Base-by-base conservation (phyloP, 2,888 invertebrate species). In the Xestia sexstrigata region DNA sequence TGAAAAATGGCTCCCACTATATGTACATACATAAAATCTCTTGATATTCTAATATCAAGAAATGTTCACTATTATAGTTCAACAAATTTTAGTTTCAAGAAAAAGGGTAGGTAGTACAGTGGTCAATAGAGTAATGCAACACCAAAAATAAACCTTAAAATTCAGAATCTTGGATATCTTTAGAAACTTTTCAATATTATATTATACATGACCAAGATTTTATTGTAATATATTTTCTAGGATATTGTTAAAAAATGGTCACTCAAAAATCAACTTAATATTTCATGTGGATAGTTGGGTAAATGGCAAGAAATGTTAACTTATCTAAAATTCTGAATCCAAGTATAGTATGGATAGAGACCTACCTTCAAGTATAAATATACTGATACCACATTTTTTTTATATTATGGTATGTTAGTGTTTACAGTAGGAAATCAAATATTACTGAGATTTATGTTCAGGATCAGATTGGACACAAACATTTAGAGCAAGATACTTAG, bases 301-400 rank as follows among this genome's bases (percentile, higher is more conserved):
- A 49, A 45, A 35, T 39, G 7, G 11, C 11, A 49, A n/a, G 20
- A 1, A 65, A 65, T 30, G 1, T n/a, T 39, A 3, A 35, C n/a
- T 26, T 39, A 45, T 49, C 26, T n/a, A 83, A 52, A 63, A 79
- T 79, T 83, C 78, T 79, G 66, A 77, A 77, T 84, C 35, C 11
- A 65, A 49, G 35, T 58, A 78, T 35, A 79, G 84, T 83, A 83
- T 83, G 83, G 83, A 83, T 83, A 86, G 83, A 70, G 83, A 83
- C 79, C 83, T 65, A 75, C 60, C 63, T 72, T 35, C 15, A 26
- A 65, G 49, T 63, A 65, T 35, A 35, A n/a, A 45, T 58, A 68
- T 49, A 15, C 60, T 35, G 35, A 30, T 26, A 52, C 52, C 5
- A 65, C n/a, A 39, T 39, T 63, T 39, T n/a, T n/a, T 65, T 42